Base-by-base conservation (phyloP, 2,888 invertebrate genomes). In the Ochropacha duplaris region DNA sequence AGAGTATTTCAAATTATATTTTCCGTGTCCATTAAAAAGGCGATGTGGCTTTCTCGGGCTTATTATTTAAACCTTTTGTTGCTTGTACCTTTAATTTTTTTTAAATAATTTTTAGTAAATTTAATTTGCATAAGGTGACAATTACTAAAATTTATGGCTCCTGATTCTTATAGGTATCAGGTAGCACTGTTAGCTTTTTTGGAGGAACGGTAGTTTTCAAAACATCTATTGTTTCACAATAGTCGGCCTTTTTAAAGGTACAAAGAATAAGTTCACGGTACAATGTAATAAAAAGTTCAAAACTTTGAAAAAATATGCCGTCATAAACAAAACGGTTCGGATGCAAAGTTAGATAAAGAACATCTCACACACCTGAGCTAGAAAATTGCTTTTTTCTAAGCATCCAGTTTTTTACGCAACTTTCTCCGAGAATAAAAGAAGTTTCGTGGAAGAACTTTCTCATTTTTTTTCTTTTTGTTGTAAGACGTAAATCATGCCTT, bases 341-440 rank as follows among this genome's bases (percentile, higher is more conserved):
- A 92, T 92, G 92, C 90, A 92, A 92, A 92, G 88, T 92, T 91
- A 92, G 92, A 92, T 92, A 92, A 92, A 92, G 90, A 92, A 92
- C 92, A 91, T 92, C 92, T 88, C 86, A 92, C 92, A 92, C 92
- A 92, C 92, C 92, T 92, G 92, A 92, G 92, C 90, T 92, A 91
- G 92, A 84, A 92, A 92, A 92, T 92, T 92, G 91, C 92, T 91
- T 92, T 92, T 92, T 92, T 92, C 88, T 89, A 90, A 91, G 86
- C 90, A 88, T 87, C 86, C 86, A 88, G 83, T 90, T 92, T 90
- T 90, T 92, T 90, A 90, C 90, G 83, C 84, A 90, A 92, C 92
- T 92, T 92, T 92, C 92, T 87, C 83, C 74, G 74, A 80, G 88
- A 87, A 92, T 90, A 92, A 92, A 91, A 88, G 90, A 92, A 92